Conservation (phyloP, 2,888 invertebrate species). For the Caenorhabditis panamensis region DNA sequence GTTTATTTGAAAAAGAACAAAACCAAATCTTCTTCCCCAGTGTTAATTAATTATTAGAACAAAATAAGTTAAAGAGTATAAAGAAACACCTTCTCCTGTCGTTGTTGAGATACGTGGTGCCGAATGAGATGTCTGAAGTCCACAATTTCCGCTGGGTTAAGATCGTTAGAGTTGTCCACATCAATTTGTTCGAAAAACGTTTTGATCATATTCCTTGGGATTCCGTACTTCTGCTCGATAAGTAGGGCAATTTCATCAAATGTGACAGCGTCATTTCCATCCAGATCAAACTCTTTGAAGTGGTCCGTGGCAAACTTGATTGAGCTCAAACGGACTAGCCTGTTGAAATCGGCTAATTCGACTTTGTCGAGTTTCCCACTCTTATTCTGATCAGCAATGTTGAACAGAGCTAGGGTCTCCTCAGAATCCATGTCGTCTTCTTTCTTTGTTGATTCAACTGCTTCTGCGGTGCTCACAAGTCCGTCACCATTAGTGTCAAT, state of each 20-base stretch:
- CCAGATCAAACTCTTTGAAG: slow-evolving; percentile 78
- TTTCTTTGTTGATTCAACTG: slow-evolving; percentile 73
- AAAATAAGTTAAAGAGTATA: slow-evolving; percentile 20
- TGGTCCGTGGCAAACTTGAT: slow-evolving; percentile 80
- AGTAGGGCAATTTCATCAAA: slow-evolving; percentile 76
- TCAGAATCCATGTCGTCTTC: slow-evolving; percentile 79
- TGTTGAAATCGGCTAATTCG: slow-evolving; percentile 79
- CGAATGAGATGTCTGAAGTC: slow-evolving; percentile 78
- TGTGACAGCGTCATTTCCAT: slow-evolving; percentile 76
- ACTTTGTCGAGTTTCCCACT: slow-evolving; percentile 78
- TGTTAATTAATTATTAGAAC: slow-evolving; percentile 3
- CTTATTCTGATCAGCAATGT: slow-evolving; percentile 80
- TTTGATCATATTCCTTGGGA: slow-evolving; percentile 71
- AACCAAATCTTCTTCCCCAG: not conserved
- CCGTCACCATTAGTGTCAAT: slow-evolving; percentile 71
- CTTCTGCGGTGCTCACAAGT: slow-evolving; percentile 73
- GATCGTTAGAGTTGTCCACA: slow-evolving; percentile 74
- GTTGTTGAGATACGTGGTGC: slow-evolving; percentile 67
- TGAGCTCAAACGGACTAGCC: slow-evolving; percentile 78
- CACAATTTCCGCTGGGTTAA: slow-evolving; percentile 79
- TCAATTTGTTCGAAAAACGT: slow-evolving; percentile 77
- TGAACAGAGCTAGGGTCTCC: slow-evolving; percentile 77
- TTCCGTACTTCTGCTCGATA: slow-evolving; percentile 77
- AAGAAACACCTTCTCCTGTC: slow-evolving; percentile 51
- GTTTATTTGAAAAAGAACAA: not conserved